Evolutionary conservation across 2,797 vertebrate genomes (phyloP), one percentile per base, ranked within the genome.

Genomic region (Enteromius paludinosus): DNA sequence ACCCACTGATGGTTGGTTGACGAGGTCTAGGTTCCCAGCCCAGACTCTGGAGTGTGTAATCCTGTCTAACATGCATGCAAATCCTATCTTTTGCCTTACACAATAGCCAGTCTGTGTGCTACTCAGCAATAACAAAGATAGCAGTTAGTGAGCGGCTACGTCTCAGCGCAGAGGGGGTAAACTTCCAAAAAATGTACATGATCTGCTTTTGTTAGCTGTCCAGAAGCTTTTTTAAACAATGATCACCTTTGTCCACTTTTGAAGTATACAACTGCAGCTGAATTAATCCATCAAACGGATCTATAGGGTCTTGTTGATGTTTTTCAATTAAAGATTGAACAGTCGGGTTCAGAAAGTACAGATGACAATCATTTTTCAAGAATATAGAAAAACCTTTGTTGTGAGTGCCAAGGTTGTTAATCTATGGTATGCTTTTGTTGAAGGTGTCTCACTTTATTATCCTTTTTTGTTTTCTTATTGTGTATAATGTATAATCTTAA

Each of bases 21-120:
- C 86, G 92, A 93, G 93, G 90, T 93, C 91, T 91, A 84, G 90
- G 89, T 93, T 94, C 93, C 92, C 93, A 94, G 91, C 91, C 91
- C 87, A 84, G 83, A 83, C 84, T 86, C 70, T 89, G 87, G 90
- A 79, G 84, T 92, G 93, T 93, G 93, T 95, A 95, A 95, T 94
- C 93, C 94, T 91, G 90, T 89, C 92, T 94, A 95, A 95, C 93
- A 93, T 52, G 92, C 93, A 94, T 95, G 93, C 93, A 94, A 95
- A 95, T 95, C 94, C 93, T 92, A 93, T 94, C 93, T 93, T 89
- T 89, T 92, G 88, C 91, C 89, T 84, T 87, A 91, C 93, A 95
- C 94, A 95, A 95, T 93, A 92, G 85, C 80, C 68, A 59, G 89
- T 91, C 91, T 95, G 92, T 95, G 91, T 87, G 85, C 66, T 64